Percentiles rank a stretch among this genome's conserved stretches.
phyloP scores from a whole-genome alignment of 1,140 invertebrate genomes.

The Brachionus sp. region DNA sequence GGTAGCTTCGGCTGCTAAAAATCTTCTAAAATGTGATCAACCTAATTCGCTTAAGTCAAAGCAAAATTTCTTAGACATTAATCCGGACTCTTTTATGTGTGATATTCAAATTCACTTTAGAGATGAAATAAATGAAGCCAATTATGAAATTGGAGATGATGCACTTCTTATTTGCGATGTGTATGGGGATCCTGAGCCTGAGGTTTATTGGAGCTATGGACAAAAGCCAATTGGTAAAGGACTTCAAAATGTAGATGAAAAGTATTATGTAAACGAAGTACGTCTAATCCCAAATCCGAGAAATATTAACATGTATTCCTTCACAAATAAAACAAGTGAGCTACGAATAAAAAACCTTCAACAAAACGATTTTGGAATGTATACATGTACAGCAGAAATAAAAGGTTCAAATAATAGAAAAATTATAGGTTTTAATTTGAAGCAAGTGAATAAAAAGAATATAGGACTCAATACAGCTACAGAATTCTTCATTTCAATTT shows the following conservation, averaged over 20 bases:
- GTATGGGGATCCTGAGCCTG: conserved; percentile 35
- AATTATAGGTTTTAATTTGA: not conserved
- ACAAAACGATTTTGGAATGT: conserved; percentile 1
- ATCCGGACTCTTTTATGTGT: conserved; percentile 39
- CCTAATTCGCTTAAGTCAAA: conserved; percentile 43
- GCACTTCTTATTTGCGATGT: conserved; percentile 37
- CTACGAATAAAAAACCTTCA: conserved; percentile 4
- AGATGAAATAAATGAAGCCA: not conserved
- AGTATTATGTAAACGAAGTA: conserved; percentile 25
- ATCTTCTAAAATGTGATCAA: conserved; percentile 26
- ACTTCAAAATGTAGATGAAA: not conserved
- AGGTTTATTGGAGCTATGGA: conserved; percentile 33
- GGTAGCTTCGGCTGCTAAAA: not conserved
- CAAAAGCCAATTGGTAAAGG: conserved; percentile 41
- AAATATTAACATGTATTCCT: not conserved
- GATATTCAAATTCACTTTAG: conserved; percentile 21
- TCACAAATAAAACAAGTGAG: conserved; percentile 34
- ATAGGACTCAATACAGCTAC: not conserved
- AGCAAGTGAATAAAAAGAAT: not conserved
- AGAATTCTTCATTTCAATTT: not conserved
- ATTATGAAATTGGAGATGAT: conserved; percentile 3
- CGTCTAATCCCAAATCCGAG: not conserved
- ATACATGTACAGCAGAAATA: conserved; percentile 39
- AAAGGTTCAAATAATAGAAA: conserved; percentile 37
- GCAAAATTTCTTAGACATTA: conserved; percentile 26